phyloP scores from a whole-genome alignment of 1,140 invertebrate genomes.

The Propsilocerus akamusi region DNA sequence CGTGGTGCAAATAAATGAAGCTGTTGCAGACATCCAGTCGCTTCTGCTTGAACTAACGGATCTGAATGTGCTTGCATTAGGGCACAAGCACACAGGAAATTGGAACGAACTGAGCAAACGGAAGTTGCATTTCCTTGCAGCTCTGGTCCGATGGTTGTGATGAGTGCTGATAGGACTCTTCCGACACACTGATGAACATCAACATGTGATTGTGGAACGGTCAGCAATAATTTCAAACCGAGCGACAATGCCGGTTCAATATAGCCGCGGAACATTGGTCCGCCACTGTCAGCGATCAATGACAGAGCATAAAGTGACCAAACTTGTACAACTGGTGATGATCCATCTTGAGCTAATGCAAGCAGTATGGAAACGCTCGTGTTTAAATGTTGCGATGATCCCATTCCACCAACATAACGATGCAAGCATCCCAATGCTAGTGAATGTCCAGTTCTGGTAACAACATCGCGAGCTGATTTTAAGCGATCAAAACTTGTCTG shows the following conservation, averaged over 20 bases:
- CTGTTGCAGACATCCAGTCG: slow-evolving; percentile 89
- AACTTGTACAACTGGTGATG: slow-evolving; percentile 39
- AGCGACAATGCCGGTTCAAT: slow-evolving; percentile 86
- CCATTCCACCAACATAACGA: slow-evolving; percentile 77
- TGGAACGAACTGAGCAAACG: slow-evolving; percentile 51
- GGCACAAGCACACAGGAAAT: slow-evolving; percentile 73
- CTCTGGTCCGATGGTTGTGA: slow-evolving; percentile 96
- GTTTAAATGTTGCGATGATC: slow-evolving; percentile 79
- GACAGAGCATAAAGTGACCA: slow-evolving; percentile 93
- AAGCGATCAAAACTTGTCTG: slow-evolving; percentile 81
- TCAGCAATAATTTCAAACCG: slow-evolving; percentile 73
- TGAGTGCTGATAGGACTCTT: slow-evolving; percentile 79
- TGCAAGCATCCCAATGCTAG: slow-evolving; percentile 84
- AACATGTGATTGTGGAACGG: slow-evolving; percentile 70
- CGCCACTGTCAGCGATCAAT: slow-evolving; percentile 91
- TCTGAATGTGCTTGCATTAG: slow-evolving; percentile 85
- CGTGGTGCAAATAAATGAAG: slow-evolving; percentile 92
- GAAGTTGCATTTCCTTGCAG: slow-evolving; percentile 63
- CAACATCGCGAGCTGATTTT: slow-evolving; percentile 73
- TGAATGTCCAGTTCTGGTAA: slow-evolving; percentile 77
- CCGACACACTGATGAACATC: slow-evolving; percentile 93
- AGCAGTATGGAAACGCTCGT: slow-evolving; percentile 86
- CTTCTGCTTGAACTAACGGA: slow-evolving; percentile 84
- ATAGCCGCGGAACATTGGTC: slow-evolving; percentile 94
- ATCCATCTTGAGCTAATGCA: slow-evolving; percentile 81